Evolutionary conservation across 1,140 invertebrate genomes (phyloP).

Genomic region (Aphelenchoides avenae): DNA sequence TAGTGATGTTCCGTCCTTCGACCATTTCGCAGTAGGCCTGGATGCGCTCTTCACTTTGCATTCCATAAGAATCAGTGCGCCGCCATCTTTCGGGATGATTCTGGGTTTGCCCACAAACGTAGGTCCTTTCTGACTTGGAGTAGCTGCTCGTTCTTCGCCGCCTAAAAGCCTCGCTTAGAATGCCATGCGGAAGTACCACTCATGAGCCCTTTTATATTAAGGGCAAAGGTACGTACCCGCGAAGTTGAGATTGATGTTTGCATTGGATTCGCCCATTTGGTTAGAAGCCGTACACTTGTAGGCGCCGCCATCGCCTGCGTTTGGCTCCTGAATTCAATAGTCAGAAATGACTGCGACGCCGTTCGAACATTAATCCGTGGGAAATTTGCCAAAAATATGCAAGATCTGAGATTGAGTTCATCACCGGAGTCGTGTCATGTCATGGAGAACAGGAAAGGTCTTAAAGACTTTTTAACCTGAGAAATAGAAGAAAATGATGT

Average conservation of each 20-base stretch:
- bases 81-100: conserved; percentile 90
- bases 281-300: conserved; percentile 98
- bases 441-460: too few relatives aligned
- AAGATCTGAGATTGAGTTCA: too few relatives aligned
- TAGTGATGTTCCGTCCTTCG: conserved; percentile 70
- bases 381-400: too few relatives aligned
- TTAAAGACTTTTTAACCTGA: too few relatives aligned
- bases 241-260: conserved; percentile 98
- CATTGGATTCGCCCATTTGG: conserved; percentile 95
- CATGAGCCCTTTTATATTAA: too few relatives aligned
- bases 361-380: too few relatives aligned
- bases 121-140: conserved; percentile 73
- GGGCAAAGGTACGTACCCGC: conserved; percentile 72
- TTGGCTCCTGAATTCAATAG: conserved; percentile 81
- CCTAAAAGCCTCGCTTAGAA: conserved; percentile 59
- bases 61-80: conserved; percentile 86
- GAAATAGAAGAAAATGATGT: too few relatives aligned
- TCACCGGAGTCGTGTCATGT: too few relatives aligned
- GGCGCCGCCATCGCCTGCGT: conserved; percentile 87
- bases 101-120: conserved; percentile 91
- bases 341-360: too few relatives aligned
- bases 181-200: neutral
- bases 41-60: conserved; percentile 88
- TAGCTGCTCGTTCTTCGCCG: conserved; percentile 71
- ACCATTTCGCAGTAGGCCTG: conserved; percentile 69